Conservation (phyloP, 2,113 vertebrate genomes). For the Alethe castanea region DNA sequence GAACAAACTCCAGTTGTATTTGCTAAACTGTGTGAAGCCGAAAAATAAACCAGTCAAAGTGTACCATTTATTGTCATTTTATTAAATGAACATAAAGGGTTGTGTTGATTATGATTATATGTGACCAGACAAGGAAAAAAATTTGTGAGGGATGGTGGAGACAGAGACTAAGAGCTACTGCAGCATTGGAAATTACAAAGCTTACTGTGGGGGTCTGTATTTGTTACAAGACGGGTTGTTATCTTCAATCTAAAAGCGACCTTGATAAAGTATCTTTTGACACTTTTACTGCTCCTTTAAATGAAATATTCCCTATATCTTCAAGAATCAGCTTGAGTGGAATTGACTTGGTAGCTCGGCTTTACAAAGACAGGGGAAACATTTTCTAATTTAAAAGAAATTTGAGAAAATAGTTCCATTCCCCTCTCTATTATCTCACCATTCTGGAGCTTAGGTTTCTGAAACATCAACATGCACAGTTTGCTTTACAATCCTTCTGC, state of each 20-base stretch:
- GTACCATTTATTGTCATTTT: not conserved
- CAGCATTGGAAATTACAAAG: conserved; percentile 25
- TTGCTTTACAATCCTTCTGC: conserved; percentile 74
- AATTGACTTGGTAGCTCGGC: conserved; percentile 61
- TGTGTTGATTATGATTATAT: not conserved
- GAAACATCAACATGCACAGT: conserved; percentile 74
- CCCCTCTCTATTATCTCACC: conserved; percentile 65
- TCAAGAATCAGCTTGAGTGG: conserved; percentile 59
- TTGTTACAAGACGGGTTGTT: conserved; percentile 46
- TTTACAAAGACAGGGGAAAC: conserved; percentile 66
- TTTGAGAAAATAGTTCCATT: conserved; percentile 83
- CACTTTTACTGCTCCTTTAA: conserved; percentile 69
- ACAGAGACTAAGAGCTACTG: not conserved
- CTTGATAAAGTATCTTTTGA: conserved; percentile 72
- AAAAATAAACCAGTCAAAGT: not conserved
- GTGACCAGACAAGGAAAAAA: not conserved
- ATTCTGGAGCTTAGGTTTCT: conserved; percentile 65
- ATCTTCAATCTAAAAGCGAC: conserved; percentile 62
- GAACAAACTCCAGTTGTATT: not conserved
- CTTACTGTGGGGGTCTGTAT: conserved; percentile 24
- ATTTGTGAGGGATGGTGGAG: not conserved
- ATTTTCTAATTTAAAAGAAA: conserved; percentile 85
- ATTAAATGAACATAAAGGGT: not conserved
- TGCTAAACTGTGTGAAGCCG: not conserved
- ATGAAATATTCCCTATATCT: conserved; percentile 70